Percentiles rank a stretch among this genome's conserved stretches.
These are phyloP conservation scores for Drosophila ambigua DNA, from an alignment of 1,140 invertebrate genomes.

Conservation along the genomic window DNA sequence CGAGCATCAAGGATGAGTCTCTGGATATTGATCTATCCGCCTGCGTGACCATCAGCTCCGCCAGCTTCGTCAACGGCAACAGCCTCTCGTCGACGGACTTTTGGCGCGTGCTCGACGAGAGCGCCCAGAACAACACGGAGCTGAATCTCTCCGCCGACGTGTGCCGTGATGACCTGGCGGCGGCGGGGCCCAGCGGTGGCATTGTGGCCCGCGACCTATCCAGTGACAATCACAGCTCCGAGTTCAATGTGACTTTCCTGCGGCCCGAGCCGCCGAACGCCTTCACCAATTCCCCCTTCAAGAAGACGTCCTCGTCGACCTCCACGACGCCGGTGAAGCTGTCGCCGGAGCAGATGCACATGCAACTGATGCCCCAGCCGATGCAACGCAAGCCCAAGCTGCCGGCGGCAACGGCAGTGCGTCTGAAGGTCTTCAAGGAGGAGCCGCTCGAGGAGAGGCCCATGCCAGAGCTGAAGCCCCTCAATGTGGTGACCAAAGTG, in stretches of 20 bases:
- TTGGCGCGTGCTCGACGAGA: constrained; percentile 79
- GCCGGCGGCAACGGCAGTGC: constrained; percentile 60
- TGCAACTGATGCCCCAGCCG: constrained; percentile 26
- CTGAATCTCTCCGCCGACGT: constrained; percentile 62
- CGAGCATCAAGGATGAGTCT: constrained; percentile 82
- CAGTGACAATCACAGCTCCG: constrained; percentile 61
- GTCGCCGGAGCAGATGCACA: constrained; percentile 53
- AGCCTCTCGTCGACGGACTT: constrained; percentile 80
- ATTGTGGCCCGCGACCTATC: constrained; percentile 7
- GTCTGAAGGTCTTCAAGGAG: constrained; percentile 68
- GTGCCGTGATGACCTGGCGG: constrained; percentile 46
- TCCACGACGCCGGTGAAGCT: constrained; percentile 41
- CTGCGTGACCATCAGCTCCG: constrained; percentile 76
- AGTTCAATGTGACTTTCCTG: constrained; percentile 68
- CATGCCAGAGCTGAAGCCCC: background rate
- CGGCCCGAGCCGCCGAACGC: constrained; percentile 70
- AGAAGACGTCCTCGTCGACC: constrained; percentile 48
- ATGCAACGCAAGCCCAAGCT: constrained; percentile 60
- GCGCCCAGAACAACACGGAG: constrained; percentile 74
- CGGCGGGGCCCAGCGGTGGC: constrained; percentile 36
- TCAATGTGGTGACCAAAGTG: constrained; percentile 55
- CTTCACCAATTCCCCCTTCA: constrained; percentile 71
- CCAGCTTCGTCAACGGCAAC: constrained; percentile 72
- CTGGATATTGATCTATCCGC: constrained; percentile 82
- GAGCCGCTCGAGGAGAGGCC: constrained; percentile 57